A percentile compares a stretch with the other conserved stretches of the same genome.
These are phyloP conservation scores for Todiramphus chloris DNA, from an alignment of 2,113 vertebrate genomes.

Conservation along the genomic window DNA sequence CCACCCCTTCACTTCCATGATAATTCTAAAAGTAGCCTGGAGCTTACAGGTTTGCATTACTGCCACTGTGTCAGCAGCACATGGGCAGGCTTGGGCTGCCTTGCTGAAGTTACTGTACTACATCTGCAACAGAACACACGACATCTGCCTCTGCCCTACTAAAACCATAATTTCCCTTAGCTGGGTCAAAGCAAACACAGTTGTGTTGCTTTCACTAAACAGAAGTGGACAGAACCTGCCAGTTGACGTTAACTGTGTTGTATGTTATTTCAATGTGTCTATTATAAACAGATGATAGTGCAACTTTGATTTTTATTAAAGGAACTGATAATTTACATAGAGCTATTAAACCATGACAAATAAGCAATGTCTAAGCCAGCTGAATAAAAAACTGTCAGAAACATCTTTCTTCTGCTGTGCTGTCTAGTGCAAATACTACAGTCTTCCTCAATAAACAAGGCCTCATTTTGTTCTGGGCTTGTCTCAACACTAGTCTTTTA, in stretches of 20 bases:
- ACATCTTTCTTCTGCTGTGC: background rate
- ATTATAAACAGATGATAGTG: slow-evolving; percentile 30
- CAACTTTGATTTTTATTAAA: slow-evolving; percentile 35
- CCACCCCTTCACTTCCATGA: background rate
- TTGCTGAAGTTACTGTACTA: background rate
- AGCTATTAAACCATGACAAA: background rate
- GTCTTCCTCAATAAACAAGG: slow-evolving; percentile 2
- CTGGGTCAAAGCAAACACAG: background rate
- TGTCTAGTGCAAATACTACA: background rate
- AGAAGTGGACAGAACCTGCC: slow-evolving; percentile 5
- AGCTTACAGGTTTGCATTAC: background rate
- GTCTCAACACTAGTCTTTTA: slow-evolving; percentile 16
- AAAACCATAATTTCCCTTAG: background rate
- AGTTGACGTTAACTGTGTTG: background rate
- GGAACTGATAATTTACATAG: background rate
- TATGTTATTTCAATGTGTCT: slow-evolving; percentile 10
- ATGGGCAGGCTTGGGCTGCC: background rate
- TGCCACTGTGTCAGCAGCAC: background rate
- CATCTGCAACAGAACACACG: rapidly evolving
- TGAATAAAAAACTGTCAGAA: slow-evolving; percentile 13
- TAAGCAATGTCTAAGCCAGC: background rate
- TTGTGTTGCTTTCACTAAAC: background rate
- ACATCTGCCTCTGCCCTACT: background rate
- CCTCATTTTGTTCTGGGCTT: slow-evolving; percentile 30
- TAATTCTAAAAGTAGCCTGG: background rate